Conservation (phyloP, 1,140 invertebrate species). For the Popillia japonica region DNA sequence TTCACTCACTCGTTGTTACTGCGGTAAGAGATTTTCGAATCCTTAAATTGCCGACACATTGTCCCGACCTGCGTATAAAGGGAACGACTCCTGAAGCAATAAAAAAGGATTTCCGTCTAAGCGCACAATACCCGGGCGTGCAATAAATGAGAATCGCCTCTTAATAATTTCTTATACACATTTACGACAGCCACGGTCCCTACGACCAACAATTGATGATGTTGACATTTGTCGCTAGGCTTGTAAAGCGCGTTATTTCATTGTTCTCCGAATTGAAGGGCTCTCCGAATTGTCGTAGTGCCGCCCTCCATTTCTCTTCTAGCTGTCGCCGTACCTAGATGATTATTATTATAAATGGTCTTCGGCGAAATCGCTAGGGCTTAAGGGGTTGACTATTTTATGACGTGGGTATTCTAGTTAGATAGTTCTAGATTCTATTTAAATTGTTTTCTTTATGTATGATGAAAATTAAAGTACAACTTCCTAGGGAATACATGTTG, state of each 20-base stretch:
- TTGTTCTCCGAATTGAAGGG: not conserved
- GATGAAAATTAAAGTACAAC: too few species aligned
- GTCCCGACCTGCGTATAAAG: constrained; percentile 11
- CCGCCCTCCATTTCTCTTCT: too few species aligned
- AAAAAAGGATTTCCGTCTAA: constrained; percentile 41
- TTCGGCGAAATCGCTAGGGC: too few species aligned
- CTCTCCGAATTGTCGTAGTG: not conserved
- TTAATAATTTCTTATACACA: constrained; percentile 39
- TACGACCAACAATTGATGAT: not conserved
- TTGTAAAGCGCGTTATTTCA: constrained; percentile 3
- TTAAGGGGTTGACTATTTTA: too few species aligned
- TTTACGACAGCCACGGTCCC: not conserved
- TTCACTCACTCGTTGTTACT: not conserved
- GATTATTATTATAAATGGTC: too few species aligned
- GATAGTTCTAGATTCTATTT: too few species aligned
- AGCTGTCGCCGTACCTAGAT: too few species aligned
- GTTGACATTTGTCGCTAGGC: not conserved
- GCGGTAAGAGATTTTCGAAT: not conserved
- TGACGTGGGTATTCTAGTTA: too few species aligned
- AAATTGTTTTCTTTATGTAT: too few species aligned
- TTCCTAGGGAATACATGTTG: too few species aligned
- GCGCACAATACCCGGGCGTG: constrained; percentile 39
- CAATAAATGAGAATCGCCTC: constrained; percentile 37
- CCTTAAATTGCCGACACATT: constrained; percentile 39
- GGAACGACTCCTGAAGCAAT: constrained; percentile 40